Base-by-base conservation (phyloP, 2,113 vertebrate species). In the Eudyptes chrysolophus region DNA sequence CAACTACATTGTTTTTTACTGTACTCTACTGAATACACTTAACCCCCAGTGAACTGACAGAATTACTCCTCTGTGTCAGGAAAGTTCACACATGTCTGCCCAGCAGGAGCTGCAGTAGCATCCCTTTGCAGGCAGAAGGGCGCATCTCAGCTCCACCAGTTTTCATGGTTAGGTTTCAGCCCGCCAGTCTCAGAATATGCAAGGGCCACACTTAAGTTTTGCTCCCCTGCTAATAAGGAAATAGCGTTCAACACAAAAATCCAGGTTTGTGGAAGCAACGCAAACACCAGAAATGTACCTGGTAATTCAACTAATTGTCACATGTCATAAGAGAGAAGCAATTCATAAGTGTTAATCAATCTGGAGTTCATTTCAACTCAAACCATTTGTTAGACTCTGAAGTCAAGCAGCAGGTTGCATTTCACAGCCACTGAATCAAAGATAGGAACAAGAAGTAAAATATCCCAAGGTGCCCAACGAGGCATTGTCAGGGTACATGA, bases 391-490 rank as follows among this genome's bases (percentile, higher is more conserved):
- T 57, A 44, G 10, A 36, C 38, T 42, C 38, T 30, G n/a, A 36
- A 51, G 80, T 5, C 1, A 9, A 71, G 44, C 68, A 94, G 48
- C 44, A 90, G 44, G 54, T 4, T 78, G 51, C 13, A 4, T 52
- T 75, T 68, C 72, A 68, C 36, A 92, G 72, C 18, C 38, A 29
- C 69, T 36, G 48, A 91, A 51, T 19, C n/a, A 42, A 62, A 77
- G 44, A 25, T 32, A 72, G 0, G 7, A 87, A 48, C 6, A 70
- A 61, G 18, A 24, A 81, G 24, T 29, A 70, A 82, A 86, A 48
- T 8, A 80, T 16, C 4, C 19, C 5, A 11, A 82, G 65, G 57
- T 61, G 36, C 2, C 0, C 0, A 68, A 62, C 0, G 1, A 69
- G 60, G 42, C 40, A 54, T 7, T 60, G 51, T 19, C 60, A 84